phyloP scores from a whole-genome alignment of 2,113 vertebrate species.

The Camelus dromedarius region DNA sequence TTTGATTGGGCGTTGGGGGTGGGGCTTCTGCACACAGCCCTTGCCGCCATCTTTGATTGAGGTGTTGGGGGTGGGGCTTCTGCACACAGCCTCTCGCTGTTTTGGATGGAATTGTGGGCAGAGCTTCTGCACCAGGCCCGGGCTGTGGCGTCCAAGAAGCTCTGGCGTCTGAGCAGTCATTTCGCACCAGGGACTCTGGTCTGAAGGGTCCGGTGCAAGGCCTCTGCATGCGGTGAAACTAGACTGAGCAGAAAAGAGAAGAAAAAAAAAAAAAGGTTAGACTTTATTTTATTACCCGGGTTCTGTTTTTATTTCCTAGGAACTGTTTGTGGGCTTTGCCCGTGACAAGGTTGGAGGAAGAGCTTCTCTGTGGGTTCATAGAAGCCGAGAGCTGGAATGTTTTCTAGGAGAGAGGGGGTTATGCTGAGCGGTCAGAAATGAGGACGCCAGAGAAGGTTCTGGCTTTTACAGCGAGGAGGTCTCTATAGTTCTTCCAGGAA shows the following conservation, averaged over 20 bases:
- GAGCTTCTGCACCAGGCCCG: neutral
- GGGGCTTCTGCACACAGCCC: neutral
- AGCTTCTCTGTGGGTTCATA: neutral
- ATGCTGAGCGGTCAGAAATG: neutral
- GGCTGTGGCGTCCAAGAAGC: too few relatives aligned
- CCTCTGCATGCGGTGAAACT: neutral
- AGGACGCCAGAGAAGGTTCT: neutral
- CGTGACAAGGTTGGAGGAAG: neutral
- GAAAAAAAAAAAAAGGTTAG: neutral
- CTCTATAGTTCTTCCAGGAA: neutral
- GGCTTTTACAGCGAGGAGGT: neutral
- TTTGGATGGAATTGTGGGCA: neutral
- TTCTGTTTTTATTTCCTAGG: neutral
- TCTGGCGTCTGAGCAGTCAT: too few relatives aligned
- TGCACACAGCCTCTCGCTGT: neutral
- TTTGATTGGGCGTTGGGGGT: neutral
- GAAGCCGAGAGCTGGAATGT: neutral
- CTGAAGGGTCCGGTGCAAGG: fast-evolving
- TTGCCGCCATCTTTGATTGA: neutral
- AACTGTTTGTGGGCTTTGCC: neutral
- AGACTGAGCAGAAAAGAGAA: neutral
- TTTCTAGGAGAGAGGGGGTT: neutral
- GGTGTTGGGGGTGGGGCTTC: neutral
- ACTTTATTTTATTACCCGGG: neutral
- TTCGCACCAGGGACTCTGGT: neutral